phyloP scores from a whole-genome alignment of 2,888 invertebrate genomes.

The Himalopsyche kuldschensis region DNA sequence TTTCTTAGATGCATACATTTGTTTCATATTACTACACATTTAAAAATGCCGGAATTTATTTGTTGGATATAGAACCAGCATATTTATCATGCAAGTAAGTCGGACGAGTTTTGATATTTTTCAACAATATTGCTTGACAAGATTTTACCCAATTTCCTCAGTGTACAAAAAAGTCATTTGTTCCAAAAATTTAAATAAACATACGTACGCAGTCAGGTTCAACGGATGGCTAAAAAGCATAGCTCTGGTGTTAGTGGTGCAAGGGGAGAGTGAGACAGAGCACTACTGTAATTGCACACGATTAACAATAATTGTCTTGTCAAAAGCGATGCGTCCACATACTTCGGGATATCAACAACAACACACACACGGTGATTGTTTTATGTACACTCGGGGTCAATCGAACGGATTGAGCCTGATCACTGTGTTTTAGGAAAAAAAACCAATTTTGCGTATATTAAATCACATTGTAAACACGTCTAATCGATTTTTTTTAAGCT shows the following conservation, averaged over 20 bases:
- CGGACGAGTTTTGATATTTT: too few relatives aligned
- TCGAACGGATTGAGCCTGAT: background rate
- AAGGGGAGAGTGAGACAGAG: background rate
- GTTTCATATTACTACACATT: too few relatives aligned
- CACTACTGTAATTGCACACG: background rate
- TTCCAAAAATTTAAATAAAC: background rate
- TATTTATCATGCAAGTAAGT: too few relatives aligned
- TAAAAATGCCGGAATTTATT: too few relatives aligned
- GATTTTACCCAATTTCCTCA: background rate
- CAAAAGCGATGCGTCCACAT: background rate
- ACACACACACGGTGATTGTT: background rate
- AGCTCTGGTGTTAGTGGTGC: background rate
- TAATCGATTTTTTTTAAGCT: background rate
- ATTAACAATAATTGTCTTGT: background rate
- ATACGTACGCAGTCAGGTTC: background rate
- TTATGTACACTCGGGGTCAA: background rate
- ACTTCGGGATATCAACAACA: background rate
- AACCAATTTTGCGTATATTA: background rate
- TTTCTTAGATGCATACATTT: too few relatives aligned
- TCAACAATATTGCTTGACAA: too few relatives aligned
- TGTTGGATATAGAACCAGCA: too few relatives aligned
- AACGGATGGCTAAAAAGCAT: background rate
- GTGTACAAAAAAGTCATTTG: background rate
- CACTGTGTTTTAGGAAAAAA: too few relatives aligned
- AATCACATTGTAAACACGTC: background rate